Evolutionary conservation across 2,888 invertebrate species (phyloP), one percentile per base, ranked within the genome.

Genomic region (Eupsilia transversa): DNA sequence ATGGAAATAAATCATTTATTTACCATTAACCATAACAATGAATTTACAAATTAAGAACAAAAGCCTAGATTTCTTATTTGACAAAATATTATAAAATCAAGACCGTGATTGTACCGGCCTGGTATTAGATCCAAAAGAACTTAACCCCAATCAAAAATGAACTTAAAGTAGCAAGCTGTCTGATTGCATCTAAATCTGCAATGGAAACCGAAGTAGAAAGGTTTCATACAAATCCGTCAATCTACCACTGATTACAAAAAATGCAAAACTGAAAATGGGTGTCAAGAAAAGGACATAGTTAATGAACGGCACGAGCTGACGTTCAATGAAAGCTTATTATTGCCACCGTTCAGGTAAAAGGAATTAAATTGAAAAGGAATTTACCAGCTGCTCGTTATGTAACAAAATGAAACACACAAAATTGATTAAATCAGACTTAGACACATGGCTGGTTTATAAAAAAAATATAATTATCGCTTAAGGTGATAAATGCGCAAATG

Each of bases 211-310:
- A 35, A 17, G 12, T 17, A 41, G 20, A 20, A 10, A 38, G 3
- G 2, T 23, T 43, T 43, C 4, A 12, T 43, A 54, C 20, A 54
- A 72, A 46, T 60, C 30, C 43, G 7, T 60, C 43, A 33, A 33
- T 38, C 7, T n/a, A 35, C 20, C n/a, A 43, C 17, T 75, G 59
- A 79, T 76, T 72, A 54, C 52, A 52, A 72, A 70, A 66, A 57
- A 57, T 27, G 0, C 2, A 14, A 23, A 7, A 43, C 10, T n/a
- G n/a, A 9, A 41, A 75, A 20, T n/a, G 0, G 14, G 14, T n/a
- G 27, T 41, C 30, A 17, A 3, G n/a, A 63, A 35, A 23, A 12
- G 20, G 7, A 46, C 20, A 17, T n/a, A 35, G 38, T 14, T n/a
- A 14, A 10, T 27, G 33, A 72, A 33, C 23, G 27, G n/a, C 20